These are phyloP conservation scores for Sphaerophoria taeniata DNA, from an alignment of 2,888 invertebrate species.

Conservation along the genomic window DNA sequence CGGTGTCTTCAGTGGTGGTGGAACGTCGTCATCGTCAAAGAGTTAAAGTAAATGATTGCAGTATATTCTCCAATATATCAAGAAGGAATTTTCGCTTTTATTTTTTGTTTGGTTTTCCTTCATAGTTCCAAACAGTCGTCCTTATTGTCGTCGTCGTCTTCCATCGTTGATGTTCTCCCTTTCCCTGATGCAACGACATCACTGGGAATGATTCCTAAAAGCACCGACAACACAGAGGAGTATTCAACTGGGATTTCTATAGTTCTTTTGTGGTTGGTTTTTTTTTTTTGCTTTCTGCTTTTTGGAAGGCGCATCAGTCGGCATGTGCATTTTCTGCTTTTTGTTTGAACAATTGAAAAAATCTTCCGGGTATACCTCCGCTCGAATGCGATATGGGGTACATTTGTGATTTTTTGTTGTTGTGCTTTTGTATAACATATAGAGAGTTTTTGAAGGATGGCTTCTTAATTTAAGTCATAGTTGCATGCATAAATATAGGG, in stretches of 20 bases:
- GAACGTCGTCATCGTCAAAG: conserved; percentile 31
- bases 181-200: no score
- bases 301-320: conserved; percentile 42
- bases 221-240: conserved; percentile 37
- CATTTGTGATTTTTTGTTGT: neutral
- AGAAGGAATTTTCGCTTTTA: conserved; percentile 17
- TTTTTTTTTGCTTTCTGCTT: conserved; percentile 11
- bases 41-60: conserved; percentile 60
- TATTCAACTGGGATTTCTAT: conserved; percentile 44
- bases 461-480: conserved; percentile 16
- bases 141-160: neutral
- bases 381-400: neutral
- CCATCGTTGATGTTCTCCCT: neutral
- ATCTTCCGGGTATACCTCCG: conserved; percentile 52
- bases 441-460: neutral
- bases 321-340: conserved; percentile 57
- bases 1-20: conserved; percentile 9
- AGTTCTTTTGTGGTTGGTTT: conserved; percentile 5
- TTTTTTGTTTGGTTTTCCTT: conserved; percentile 1
- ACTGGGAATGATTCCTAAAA: neutral
- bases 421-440: neutral
- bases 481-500: neutral
- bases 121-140: neutral
- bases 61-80: conserved; percentile 63
- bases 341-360: conserved; percentile 48